Evolutionary conservation across 2,113 vertebrate species (phyloP).

Genomic region (Jacana jacana): DNA sequence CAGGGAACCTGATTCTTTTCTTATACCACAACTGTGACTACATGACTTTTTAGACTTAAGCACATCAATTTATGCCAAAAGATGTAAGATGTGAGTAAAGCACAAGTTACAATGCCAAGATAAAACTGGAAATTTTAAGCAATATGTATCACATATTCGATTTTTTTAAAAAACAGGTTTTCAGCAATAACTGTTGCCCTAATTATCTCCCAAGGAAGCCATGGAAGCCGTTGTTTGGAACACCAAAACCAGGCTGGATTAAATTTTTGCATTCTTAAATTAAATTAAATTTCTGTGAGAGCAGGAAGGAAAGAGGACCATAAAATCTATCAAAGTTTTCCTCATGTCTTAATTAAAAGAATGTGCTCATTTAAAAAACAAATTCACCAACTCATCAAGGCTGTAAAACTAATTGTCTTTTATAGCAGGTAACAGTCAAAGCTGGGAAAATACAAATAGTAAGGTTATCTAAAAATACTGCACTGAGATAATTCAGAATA

Average conservation of each 20-base stretch:
- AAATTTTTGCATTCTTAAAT: not conserved
- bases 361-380: not conserved
- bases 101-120: not conserved
- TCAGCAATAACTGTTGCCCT: not conserved
- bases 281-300: not conserved
- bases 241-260: not conserved
- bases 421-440: not conserved
- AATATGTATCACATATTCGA: not conserved
- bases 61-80: not conserved
- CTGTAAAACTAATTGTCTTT: not conserved
- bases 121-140: not conserved
- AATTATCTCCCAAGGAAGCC: not conserved
- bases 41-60: not conserved
- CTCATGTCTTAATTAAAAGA: not conserved
- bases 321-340: not conserved
- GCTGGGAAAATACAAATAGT: constrained; percentile 10
- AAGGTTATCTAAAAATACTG: constrained; percentile 54
- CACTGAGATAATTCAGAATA: constrained; percentile 40
- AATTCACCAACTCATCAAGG: not conserved
- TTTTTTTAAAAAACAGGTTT: not conserved
- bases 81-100: not conserved
- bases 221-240: not conserved
- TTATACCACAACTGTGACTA: not conserved
- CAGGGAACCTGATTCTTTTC: not conserved
- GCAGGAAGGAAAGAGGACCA: not conserved